Evolutionary conservation across 1,140 invertebrate genomes (phyloP).

Genomic region (Apis laboriosa): DNA sequence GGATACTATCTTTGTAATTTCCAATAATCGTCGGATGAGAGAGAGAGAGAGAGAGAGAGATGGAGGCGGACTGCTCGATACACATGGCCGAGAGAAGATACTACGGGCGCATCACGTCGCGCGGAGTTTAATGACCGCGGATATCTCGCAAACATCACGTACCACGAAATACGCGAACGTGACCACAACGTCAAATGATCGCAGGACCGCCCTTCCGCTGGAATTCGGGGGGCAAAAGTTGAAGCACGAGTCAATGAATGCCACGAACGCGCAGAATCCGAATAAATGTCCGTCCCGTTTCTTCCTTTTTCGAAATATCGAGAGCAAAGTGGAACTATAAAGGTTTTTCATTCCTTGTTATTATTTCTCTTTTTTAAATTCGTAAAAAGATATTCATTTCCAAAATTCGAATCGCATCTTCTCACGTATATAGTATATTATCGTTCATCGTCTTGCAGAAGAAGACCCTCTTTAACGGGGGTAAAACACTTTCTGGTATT

Average conservation of each 20-base stretch:
- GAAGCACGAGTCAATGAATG: constrained; percentile 19
- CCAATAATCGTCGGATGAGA: neutral
- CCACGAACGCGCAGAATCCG: constrained; percentile 13
- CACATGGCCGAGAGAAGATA: neutral
- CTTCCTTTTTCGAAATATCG: neutral
- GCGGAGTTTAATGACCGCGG: constrained; percentile 69
- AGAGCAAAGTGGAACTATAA: too few relatives aligned
- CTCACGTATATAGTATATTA: too few relatives aligned
- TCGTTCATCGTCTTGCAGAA: too few relatives aligned
- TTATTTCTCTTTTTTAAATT: too few relatives aligned
- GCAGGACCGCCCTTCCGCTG: constrained; percentile 26
- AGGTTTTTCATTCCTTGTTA: too few relatives aligned
- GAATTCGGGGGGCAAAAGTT: constrained; percentile 44
- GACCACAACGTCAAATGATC: constrained; percentile 68
- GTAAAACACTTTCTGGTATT: too few relatives aligned
- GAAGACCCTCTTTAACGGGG: too few relatives aligned
- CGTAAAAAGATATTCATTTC: too few relatives aligned
- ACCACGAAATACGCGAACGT: constrained; percentile 70
- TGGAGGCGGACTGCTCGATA: neutral
- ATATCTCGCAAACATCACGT: constrained; percentile 71
- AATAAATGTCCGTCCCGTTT: neutral
- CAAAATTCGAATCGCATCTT: too few relatives aligned
- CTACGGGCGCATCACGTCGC: constrained; percentile 21
- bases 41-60: neutral
- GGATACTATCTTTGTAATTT: constrained; percentile 4